Evolutionary conservation across 2,888 invertebrate species (phyloP), one percentile per base, ranked within the genome.

Genomic region (Drosophila demipolita): DNA sequence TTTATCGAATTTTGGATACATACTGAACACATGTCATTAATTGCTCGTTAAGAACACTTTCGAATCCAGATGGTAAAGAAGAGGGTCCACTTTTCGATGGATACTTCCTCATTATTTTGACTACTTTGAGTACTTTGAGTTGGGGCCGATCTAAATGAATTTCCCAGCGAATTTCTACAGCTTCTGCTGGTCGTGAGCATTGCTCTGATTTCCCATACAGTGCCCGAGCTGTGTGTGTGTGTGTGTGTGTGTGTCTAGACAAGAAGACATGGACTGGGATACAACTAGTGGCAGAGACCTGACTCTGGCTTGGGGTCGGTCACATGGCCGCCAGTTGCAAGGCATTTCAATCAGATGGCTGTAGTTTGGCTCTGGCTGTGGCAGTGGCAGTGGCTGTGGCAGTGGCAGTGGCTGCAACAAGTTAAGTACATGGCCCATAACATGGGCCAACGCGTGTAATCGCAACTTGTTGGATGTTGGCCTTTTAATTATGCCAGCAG

Each of bases 381-480:
- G 64, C 42, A 6, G 29, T 83, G 63, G 45, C 61, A 67, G 70
- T 23, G 26, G 26, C 26, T 0, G 26, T 55, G 20, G 53, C 45
- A 26, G 15, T 42, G 9, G 11, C 36, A 35, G 53, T n/a, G 17
- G 29, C 55, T 55, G 66, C 66, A 80, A 81, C 83, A 81, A 79
- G 79, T 75, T 80, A 75, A 75, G 78, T 74, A 89, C 89, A 89
- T 89, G 89, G 86, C 73, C 84, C 89, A 89, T 82, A 79, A 85
- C 85, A 85, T 89, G 89, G 89, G 76, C 68, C 87, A 73, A 77
- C 89, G 85, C 87, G 87, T 89, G 89, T 87, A 85, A 89, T 87
- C 82, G 87, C 82, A 83, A 83, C 84, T 81, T 83, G 81, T 77
- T 82, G 75, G 64, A 58, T 74, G 71, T 67, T 73, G 75, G 78